Conservation (phyloP, 2,888 invertebrate genomes). For the Listrodromus nycthemerus region DNA sequence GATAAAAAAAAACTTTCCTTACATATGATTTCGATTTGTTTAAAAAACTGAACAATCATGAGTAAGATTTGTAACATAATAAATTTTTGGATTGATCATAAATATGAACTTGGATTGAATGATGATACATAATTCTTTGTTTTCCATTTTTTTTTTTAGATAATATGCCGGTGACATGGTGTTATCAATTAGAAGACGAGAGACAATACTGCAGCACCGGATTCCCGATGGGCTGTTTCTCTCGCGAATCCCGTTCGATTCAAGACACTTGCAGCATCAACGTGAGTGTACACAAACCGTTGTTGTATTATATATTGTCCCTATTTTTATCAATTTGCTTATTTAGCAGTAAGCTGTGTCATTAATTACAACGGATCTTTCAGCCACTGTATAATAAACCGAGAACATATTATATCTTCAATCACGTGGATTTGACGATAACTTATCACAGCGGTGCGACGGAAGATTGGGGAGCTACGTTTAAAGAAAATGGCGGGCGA, state of each 20-base stretch:
- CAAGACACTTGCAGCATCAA: constrained; percentile 78
- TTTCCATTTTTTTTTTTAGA: constrained; percentile 86
- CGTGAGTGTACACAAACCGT: constrained; percentile 68
- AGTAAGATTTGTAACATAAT: neutral
- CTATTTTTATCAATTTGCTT: neutral
- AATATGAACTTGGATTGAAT: neutral
- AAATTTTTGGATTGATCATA: neutral
- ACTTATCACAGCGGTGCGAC: constrained; percentile 95
- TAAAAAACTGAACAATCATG: neutral
- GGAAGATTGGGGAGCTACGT: constrained; percentile 94
- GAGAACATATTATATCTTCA: constrained; percentile 96
- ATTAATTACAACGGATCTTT: constrained; percentile 13
- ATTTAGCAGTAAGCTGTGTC: neutral
- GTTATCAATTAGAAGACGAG: constrained; percentile 90
- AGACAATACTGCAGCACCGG: constrained; percentile 96
- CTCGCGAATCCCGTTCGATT: constrained; percentile 85
- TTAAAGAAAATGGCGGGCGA: constrained; percentile 93
- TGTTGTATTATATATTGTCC: neutral
- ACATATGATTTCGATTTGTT: no score
- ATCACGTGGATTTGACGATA: constrained; percentile 97
- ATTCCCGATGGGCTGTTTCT: constrained; percentile 98
- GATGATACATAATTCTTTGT: constrained; percentile 12
- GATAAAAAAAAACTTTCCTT: constrained; percentile 68
- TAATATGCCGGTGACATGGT: constrained; percentile 99
- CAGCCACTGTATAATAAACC: constrained; percentile 87